Evolutionary conservation across 2,888 invertebrate genomes (phyloP), one percentile per base, ranked within the genome.

Genomic region (Drosophila emarginata): DNA sequence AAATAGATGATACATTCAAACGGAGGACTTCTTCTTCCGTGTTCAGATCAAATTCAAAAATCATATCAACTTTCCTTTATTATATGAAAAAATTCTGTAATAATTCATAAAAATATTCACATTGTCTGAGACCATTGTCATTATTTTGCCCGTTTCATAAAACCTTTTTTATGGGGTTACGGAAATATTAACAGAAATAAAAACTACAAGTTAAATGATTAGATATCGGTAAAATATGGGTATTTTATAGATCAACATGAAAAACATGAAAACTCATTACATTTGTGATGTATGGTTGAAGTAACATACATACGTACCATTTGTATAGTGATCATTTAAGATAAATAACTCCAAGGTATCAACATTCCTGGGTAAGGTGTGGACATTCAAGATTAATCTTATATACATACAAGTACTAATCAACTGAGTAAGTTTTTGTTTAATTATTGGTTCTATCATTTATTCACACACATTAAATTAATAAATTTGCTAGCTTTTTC

Each of bases 391-490:
- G 70, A 73, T 71, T 76, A 68, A 45, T 45, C 18, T 45, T 45
- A 21, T 45, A 21, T 21, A 21, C 45, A 45, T 45, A 45, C 18
- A 81, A 12, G 6, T 58, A 26, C 57, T 64, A 64, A 68, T 65
- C 74, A 60, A 69, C 79, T 79, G 76, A 87, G 82, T 83, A 83
- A 83, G 82, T 83, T 73, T 14, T 45, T 2, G 11, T 67, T 36
- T 64, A 9, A 51, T 56, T 57, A 21, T 28, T 52, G 18, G 57
- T 52, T 39, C 45, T 45, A 4, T 57, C 7, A 32, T 12, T 67
- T 21, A n/a, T 32, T 23, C 28, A 28, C n/a, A 2, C 26, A 36
- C 9, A 14, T 54, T 37, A 53, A 54, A 21, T 23, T 50, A 21
- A 7, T 26, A 9, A 14, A 15, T 56, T 3, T 36, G 36, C 14